A percentile compares a stretch with the other conserved stretches of the same genome.
Conservation (phyloP, 2,888 invertebrate species). For the Antheraea assamensis region DNA sequence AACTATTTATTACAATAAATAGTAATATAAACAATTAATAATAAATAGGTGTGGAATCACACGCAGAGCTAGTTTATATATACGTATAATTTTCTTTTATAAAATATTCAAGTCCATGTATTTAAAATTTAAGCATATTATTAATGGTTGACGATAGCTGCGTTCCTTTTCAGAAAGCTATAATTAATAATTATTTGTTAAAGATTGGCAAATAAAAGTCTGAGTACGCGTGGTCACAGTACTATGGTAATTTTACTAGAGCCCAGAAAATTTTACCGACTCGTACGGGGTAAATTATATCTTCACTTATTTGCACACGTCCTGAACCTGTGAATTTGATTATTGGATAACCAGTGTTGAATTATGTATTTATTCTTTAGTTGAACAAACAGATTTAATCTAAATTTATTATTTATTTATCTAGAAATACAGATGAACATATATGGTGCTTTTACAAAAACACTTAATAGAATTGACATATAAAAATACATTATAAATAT, state of each 20-base stretch:
- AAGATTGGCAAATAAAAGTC: neutral
- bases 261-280: slow-evolving; percentile 15
- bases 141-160: no score
- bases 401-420: neutral
- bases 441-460: neutral
- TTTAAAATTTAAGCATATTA: no score
- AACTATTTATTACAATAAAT: no score
- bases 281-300: slow-evolving; percentile 16
- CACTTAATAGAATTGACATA: neutral
- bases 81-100: no score
- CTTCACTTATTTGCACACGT: slow-evolving; percentile 23
- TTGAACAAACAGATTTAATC: neutral
- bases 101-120: no score
- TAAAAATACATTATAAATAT: neutral
- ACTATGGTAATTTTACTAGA: slow-evolving; percentile 29
- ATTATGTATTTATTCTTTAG: slow-evolving; percentile 28
- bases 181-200: neutral
- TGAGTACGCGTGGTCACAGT: slow-evolving; percentile 13
- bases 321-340: slow-evolving; percentile 23
- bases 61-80: no score
- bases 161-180: neutral
- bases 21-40: no score
- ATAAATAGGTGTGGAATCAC: no score
- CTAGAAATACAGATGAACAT: neutral
- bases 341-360: slow-evolving; percentile 24